phyloP scores from a whole-genome alignment of 2,797 vertebrate genomes.

The Mormyrus proboscirostris region DNA sequence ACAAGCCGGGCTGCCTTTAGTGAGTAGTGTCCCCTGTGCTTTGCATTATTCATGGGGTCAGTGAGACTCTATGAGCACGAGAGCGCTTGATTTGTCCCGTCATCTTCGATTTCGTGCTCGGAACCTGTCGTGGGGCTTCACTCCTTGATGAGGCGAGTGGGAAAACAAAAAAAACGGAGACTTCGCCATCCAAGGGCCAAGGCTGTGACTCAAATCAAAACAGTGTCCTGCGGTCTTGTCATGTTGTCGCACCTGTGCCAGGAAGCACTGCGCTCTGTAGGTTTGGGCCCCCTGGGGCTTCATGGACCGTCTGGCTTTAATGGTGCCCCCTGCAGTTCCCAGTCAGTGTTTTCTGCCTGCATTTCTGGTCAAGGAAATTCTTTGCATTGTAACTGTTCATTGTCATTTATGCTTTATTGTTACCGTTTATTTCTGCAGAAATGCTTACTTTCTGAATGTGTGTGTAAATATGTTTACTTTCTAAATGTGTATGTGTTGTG shows the following conservation, averaged over 20 bases:
- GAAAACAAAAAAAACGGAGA: slow-evolving; percentile 43
- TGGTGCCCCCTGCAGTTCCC: neutral
- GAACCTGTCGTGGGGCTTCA: slow-evolving; percentile 41
- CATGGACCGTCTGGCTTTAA: neutral
- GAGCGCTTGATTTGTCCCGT: slow-evolving; percentile 47
- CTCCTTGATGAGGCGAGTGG: slow-evolving; percentile 55
- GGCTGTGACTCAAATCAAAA: slow-evolving; percentile 48
- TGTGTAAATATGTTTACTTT: neutral
- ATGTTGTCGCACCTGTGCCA: neutral
- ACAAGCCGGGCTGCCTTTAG: slow-evolving; percentile 1
- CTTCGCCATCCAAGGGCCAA: slow-evolving; percentile 44
- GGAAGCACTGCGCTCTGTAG: neutral
- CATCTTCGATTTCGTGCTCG: slow-evolving; percentile 53
- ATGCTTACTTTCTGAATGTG: neutral
- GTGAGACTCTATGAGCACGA: slow-evolving; percentile 39
- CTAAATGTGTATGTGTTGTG: neutral
- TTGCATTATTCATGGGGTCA: slow-evolving; percentile 57
- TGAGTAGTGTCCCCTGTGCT: slow-evolving; percentile 19
- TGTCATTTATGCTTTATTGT: neutral
- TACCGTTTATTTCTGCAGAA: neutral
- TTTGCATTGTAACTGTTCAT: neutral
- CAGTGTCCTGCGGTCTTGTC: neutral
- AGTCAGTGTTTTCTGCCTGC: neutral
- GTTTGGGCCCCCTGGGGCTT: neutral
- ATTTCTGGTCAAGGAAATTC: neutral